Percentiles rank a stretch among this genome's conserved stretches.
Evolutionary conservation across 2,888 invertebrate genomes (phyloP).

Genomic region (Stenurella melanura): DNA sequence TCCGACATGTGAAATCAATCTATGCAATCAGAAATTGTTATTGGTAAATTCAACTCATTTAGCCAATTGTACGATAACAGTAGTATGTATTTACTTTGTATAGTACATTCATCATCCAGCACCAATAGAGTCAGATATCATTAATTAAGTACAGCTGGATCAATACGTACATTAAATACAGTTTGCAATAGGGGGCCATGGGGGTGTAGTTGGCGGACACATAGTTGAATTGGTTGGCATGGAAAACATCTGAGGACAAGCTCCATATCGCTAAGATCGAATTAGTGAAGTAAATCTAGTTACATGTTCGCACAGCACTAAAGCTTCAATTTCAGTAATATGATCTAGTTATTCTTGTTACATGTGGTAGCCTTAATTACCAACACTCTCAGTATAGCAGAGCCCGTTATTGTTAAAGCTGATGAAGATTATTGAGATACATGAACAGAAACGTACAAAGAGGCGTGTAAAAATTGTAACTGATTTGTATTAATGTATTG

Average conservation of each 20-base stretch:
- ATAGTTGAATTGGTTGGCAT: neutral
- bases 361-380: conserved; percentile 29
- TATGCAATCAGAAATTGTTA: neutral
- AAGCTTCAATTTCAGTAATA: conserved; percentile 47
- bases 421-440: too few species aligned
- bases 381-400: too few species aligned
- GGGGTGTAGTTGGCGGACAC: neutral
- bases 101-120: neutral
- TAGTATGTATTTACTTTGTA: neutral
- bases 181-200: neutral
- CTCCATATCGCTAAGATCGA: conserved; percentile 38
- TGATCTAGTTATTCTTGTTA: conserved; percentile 39
- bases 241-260: neutral
- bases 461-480: too few species aligned
- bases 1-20: too few species aligned
- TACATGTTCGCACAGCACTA: conserved; percentile 44
- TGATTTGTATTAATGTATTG: too few species aligned
- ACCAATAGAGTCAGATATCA: conserved; percentile 7
- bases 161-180: conserved; percentile 11
- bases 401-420: too few species aligned
- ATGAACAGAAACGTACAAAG: too few species aligned
- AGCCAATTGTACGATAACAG: neutral
- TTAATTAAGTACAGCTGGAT: conserved; percentile 21
- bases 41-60: neutral
- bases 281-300: conserved; percentile 49